Conservation (phyloP, 2,888 invertebrate species). For the Ditula angustiorana region DNA sequence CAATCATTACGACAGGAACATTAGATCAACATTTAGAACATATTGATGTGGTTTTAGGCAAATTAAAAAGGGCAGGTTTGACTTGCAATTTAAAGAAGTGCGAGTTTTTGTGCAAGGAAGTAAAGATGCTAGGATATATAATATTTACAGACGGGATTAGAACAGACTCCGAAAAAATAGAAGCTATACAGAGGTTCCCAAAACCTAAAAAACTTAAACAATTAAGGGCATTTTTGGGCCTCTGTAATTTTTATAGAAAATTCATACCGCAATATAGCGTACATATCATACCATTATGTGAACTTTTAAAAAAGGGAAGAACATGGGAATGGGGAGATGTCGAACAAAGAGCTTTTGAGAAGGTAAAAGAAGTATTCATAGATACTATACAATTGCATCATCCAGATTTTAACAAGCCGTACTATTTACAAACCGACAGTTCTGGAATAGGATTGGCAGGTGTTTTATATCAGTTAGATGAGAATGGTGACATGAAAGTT, state of each 20-base stretch:
- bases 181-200: conserved; percentile 43
- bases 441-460: no score
- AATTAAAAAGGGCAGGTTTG: no score
- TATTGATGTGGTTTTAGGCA: conserved; percentile 50
- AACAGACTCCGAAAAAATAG: conserved; percentile 38
- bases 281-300: conserved; percentile 40
- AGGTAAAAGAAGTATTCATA: conserved; percentile 43
- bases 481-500: no score
- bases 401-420: conserved; percentile 35
- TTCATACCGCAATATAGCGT: conserved; percentile 44
- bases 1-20: no score
- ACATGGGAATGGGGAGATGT: conserved; percentile 39
- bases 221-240: conserved; percentile 46
- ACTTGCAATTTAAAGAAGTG: conserved; percentile 44
- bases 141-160: conserved; percentile 40
- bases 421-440: no score
- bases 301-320: conserved; percentile 42
- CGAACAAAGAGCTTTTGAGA: conserved; percentile 43
- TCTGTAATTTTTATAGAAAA: conserved; percentile 47
- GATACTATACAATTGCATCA: conserved; percentile 34
- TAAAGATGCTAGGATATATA: conserved; percentile 44
- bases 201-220: conserved; percentile 45
- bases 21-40: no score
- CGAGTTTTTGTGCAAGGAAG: conserved; percentile 39
- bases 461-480: no score